Evolutionary conservation across 2,797 vertebrate genomes (phyloP), one percentile per base, ranked within the genome.

Genomic region (Todus mexicanus): DNA sequence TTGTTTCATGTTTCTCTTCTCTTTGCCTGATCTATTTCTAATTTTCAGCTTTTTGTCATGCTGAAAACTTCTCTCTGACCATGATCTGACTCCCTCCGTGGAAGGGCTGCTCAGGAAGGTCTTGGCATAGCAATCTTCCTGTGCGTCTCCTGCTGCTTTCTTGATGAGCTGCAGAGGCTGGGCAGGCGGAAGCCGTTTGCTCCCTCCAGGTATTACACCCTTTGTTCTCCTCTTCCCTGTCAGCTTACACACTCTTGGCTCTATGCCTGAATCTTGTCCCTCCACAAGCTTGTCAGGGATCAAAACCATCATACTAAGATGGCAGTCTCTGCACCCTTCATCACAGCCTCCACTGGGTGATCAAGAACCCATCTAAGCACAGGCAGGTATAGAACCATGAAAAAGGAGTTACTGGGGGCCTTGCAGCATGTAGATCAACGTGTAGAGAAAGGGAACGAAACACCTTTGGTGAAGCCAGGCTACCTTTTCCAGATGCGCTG

Each of bases 131-230:
- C 12, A 12, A 12, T 40, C 15, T 3, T 75, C 10, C 35, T 69
- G 12, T 37, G 25, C 26, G 19, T 87, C 12, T 87, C 35, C 51
- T 71, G 21, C 8, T 50, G 31, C 26, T 79, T 75, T 64, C 14
- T 42, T 1, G 2, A 11, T 7, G 54, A 65, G 15, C 21, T 69
- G 11, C 31, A 47, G 54, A 15, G 14, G 9, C 11, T 3, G 26
- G 47, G 43, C 38, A 63, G 27, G 27, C 6, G 84, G 68, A 35
- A 91, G 29, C 13, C 9, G 4, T 66, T 29, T 9, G 13, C 14
- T 68, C 14, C n/a, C 13, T 66, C 35, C 23, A 29, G 1, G 0
- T 16, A 18, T 12, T n/a, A 5, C 5, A 69, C 7, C 6, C 17
- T 66, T 64, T 63, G 7, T 47, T 25, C 18, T 63, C n/a, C 15